A percentile compares a stretch with the other conserved stretches of the same genome.
Evolutionary conservation across 1,140 invertebrate genomes (phyloP).

Genomic region (Tetramorium alpestre): DNA sequence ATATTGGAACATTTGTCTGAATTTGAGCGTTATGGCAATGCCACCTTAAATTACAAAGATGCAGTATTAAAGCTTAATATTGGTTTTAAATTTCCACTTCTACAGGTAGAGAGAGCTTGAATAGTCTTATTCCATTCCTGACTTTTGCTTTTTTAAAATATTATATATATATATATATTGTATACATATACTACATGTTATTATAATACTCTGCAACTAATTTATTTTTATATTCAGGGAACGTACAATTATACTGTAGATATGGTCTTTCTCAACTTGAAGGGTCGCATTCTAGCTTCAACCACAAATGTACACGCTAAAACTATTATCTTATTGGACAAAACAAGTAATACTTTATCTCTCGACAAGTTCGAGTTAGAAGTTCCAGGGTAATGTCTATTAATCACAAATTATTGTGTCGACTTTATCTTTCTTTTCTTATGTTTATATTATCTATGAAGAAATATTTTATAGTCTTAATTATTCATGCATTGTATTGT

Average conservation of each 20-base stretch:
- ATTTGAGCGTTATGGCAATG: neutral
- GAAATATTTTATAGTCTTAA: neutral
- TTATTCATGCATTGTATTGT: neutral
- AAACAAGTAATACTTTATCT: neutral
- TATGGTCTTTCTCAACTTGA: neutral
- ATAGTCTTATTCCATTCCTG: neutral
- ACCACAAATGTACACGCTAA: neutral
- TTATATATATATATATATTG: neutral
- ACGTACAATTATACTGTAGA: slow-evolving; percentile 10
- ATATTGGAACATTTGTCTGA: neutral
- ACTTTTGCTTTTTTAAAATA: neutral
- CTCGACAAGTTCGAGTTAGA: neutral
- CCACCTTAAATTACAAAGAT: neutral
- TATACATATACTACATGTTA: neutral
- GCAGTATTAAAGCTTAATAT: neutral
- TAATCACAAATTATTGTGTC: neutral
- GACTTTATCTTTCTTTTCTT: neutral
- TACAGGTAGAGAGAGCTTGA: slow-evolving; percentile 21
- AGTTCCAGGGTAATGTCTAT: slow-evolving; percentile 6
- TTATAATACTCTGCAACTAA: neutral
- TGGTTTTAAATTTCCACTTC: neutral
- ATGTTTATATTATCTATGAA: neutral
- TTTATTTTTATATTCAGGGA: neutral
- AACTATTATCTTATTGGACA: neutral
- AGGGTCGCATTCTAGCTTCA: neutral